Conservation (phyloP, 2,113 vertebrate species). For the Syngnathus scovelli region DNA sequence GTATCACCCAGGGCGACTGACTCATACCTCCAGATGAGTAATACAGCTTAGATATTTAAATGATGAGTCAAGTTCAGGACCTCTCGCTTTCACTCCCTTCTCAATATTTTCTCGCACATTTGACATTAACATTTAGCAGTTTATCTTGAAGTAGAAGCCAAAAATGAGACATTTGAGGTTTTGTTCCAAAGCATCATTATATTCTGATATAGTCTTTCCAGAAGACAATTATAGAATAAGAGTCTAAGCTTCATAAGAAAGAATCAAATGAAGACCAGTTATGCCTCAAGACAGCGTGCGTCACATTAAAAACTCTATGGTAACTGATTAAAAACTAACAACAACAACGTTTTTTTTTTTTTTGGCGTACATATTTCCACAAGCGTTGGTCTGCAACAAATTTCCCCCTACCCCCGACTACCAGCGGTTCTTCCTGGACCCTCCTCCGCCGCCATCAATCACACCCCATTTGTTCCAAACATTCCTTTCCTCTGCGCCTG, state of each 20-base stretch:
- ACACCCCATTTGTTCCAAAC: constrained; percentile 8
- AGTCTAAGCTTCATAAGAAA: background rate
- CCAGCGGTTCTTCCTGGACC: constrained; percentile 7
- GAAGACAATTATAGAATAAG: background rate
- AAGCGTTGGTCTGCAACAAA: constrained; percentile 12
- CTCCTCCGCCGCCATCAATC: constrained; percentile 18
- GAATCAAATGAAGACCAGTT: background rate
- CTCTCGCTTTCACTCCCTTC: background rate
- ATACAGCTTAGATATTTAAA: background rate
- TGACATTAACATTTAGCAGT: background rate
- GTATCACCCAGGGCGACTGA: too few species aligned
- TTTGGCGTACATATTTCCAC: constrained; percentile 6
- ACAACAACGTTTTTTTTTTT: background rate
- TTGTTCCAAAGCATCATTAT: background rate
- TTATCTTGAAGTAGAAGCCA: background rate
- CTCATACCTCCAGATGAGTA: too few species aligned
- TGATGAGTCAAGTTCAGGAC: too few species aligned
- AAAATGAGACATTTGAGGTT: background rate
- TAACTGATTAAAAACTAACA: constrained; percentile 33
- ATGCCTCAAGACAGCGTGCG: background rate
- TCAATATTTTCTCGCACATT: background rate
- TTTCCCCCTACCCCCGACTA: background rate
- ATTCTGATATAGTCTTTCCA: background rate
- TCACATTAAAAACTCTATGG: constrained; percentile 5
- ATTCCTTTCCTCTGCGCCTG: constrained; percentile 17